Evolutionary conservation across 2,797 vertebrate genomes (phyloP), one percentile per base, ranked within the genome.

Genomic region (Gephyroberyx darwinii): DNA sequence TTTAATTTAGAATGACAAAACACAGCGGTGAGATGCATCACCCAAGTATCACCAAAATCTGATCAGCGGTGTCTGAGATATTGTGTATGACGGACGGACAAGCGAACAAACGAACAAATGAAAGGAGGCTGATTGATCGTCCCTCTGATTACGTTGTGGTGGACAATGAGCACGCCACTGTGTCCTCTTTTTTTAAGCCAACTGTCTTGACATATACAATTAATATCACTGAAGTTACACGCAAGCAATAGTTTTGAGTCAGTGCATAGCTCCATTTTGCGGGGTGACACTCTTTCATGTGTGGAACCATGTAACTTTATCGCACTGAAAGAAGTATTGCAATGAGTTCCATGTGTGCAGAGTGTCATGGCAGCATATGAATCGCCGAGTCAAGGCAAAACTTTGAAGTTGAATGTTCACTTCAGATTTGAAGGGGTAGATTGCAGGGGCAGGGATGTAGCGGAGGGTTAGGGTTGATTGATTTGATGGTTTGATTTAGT

Each of bases 261-360:
- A 65, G 41, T 41, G 55, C 72, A 74, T 53, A 67, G 77, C 60
- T 75, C 55, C 55, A 13, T 63, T 72, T 76, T 60, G 59, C 76
- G 52, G 63, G 72, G 59, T 68, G 69, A 71, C 65, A 45, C 52
- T 22, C 74, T 85, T 82, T 81, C 45, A 81, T 84, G 76, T 82
- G 76, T 65, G 37, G 52, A 80, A 74, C 69, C 41, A 39, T 65
- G 62, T 68, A 70, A 72, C 78, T 77, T 75, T 77, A 57, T 73
- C 60, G 70, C 59, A 70, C 75, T 65, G 61, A 61, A 54, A 19
- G 59, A 57, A 7, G 50, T 26, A 53, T 47, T 45, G 43, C 48
- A 83, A 85, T 86, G 70, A 84, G 66, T 85, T 87, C 84, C 85
- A 84, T 85, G 76, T 84, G 87, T 84, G 75, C 53, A 73, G 53